Conservation (phyloP, 2,113 vertebrate genomes). For the Tursiops truncatus region DNA sequence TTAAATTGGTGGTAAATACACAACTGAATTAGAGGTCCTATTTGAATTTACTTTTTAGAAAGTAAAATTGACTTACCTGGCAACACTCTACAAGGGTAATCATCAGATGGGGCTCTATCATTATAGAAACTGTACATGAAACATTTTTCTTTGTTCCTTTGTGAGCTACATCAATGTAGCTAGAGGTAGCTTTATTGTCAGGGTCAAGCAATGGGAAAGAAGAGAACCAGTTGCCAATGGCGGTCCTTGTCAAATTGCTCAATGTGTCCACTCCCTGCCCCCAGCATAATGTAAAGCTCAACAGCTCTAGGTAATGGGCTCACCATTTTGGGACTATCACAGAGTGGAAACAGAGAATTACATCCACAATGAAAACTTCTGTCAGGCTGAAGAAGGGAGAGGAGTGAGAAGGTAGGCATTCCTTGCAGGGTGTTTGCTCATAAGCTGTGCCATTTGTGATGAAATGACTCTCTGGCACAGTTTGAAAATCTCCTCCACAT, state of each 20-base stretch:
- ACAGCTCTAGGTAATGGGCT: background rate
- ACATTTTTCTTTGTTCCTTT: background rate
- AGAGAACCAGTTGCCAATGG: background rate
- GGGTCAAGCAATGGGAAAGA: background rate
- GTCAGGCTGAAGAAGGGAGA: background rate
- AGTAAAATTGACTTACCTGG: constrained; percentile 21
- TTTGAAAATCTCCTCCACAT: background rate
- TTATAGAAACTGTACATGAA: background rate
- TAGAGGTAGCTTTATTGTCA: background rate
- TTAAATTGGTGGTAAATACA: background rate
- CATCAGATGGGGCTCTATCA: background rate
- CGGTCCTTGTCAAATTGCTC: background rate
- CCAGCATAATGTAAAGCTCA: background rate
- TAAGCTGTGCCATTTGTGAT: background rate
- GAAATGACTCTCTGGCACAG: background rate
- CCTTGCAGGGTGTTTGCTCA: background rate
- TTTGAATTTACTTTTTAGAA: constrained; percentile 16
- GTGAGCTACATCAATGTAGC: background rate
- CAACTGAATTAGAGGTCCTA: background rate
- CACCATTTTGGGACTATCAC: background rate
- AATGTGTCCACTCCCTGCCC: background rate
- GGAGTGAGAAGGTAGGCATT: background rate
- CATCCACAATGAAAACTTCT: background rate
- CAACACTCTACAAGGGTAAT: background rate
- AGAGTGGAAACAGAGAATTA: background rate